Base-by-base conservation (phyloP, 2,888 invertebrate species). In the Macrostomum cliftonense region DNA sequence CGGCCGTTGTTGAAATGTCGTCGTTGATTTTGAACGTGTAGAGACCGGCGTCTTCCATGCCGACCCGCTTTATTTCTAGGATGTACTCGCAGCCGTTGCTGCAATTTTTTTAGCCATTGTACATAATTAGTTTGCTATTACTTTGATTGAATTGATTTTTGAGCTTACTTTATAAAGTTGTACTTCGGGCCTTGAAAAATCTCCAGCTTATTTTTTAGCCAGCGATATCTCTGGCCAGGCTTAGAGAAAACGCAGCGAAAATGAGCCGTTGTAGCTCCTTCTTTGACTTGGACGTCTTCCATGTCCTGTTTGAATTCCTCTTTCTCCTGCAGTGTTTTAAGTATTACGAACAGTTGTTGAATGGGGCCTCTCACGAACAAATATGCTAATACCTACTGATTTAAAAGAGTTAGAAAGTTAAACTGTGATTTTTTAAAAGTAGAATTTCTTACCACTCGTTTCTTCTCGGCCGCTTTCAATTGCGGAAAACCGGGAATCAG, bases 201-300 rank as follows among this genome's bases (percentile, higher is more conserved):
- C 77, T 95, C 93, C 83, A 89, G 64, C 56, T 72, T 73, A 58
- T 72, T 71, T 58, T 73, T 74, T 57, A 65, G 70, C 72, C 71
- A 72, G 39, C 71, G 63, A 51, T 70, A 61, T 54, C 68, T 68
- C 46, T 71, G 70, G 70, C 91, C 89, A 13, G 88, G 81, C 73
- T 91, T 95, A 55, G 88, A 85, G 75, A 95, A 99, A 67, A 83
- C 82, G 54, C 84, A 86, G 71, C 87, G 86, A 65, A 97, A 89
- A 39, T 78, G 77, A 57, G 87, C 85, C 72, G 86, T 85, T 71
- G 88, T 89, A 72, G 93, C 9, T 12, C 51, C 52, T 39, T 52
- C 52, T 17, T 49, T 39, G 12, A 19, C 12, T 12, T 11, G 40
- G 36, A 28, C 21, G 37, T 52, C 52, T n/a, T 37, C 20, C 37